Base-by-base conservation (phyloP, 2,888 invertebrate species). In the Lamproptera curius region DNA sequence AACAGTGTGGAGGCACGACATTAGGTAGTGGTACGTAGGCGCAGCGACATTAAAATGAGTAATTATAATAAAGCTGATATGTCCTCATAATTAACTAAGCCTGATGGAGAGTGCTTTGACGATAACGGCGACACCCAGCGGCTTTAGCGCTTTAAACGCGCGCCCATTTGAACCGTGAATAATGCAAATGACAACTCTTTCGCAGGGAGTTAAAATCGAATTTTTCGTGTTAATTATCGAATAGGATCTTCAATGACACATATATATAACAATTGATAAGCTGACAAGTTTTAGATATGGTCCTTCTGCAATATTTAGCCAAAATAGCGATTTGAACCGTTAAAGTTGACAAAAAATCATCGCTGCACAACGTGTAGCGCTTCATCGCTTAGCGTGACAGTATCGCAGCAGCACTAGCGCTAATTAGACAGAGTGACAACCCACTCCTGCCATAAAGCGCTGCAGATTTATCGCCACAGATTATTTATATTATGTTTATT, bases 401-500 rank as follows among this genome's bases (percentile, higher is more conserved):
- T 54, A 62, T 41, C 60, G 50, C 62, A 72, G 70, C 74, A 70
- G 70, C 80, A 81, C 82, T 82, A 82, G 82, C 71, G 76, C 84
- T 86, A 86, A 87, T 87, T 86, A 87, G 84, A 75, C 76, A 62
- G 71, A 85, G 84, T 86, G 86, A 85, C 86, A 86, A 86, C 86
- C 86, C 87, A 84, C 86, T 85, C 86, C 83, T 75, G 79, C 77
- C 84, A 82, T 86, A 86, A 86, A 85, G 77, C 82, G 83, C 76
- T 78, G 78, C 84, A 85, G 87, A 86, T 86, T 85, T 87, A 86
- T 85, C 83, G 83, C 77, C 73, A 58, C 76, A 85, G 86, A 87
- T 86, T 86, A 87, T 85, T 87, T 86, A 86, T 86, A 86, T 86
- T 86, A 86, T 85, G 85, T 85, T 86, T 86, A 86, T 85, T 84